These are phyloP conservation scores for Campoletis raptor DNA, from an alignment of 2,888 invertebrate species.

Conservation along the genomic window DNA sequence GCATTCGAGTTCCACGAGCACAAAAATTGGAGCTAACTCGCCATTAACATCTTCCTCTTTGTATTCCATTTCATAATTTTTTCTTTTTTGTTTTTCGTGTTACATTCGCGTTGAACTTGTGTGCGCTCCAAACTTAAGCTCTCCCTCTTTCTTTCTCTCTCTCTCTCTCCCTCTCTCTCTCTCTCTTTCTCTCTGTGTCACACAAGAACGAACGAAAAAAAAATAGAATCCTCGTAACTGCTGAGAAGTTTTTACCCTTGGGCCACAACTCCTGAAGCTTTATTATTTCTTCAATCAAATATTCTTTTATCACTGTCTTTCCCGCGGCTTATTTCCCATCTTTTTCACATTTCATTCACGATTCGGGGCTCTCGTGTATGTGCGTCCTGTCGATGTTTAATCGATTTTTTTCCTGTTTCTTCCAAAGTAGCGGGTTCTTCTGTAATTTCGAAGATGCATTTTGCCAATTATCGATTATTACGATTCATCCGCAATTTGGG, in stretches of 20 bases:
- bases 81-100: conserved; percentile 40
- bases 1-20: conserved; percentile 33
- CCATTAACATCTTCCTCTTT: neutral
- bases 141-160: conserved; percentile 30
- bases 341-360: conserved; percentile 27
- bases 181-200: conserved; percentile 49
- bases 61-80: conserved; percentile 15
- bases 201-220: conserved; percentile 70
- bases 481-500: neutral
- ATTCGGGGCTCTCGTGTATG: conserved; percentile 10
- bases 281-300: conserved; percentile 28
- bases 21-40: conserved; percentile 50
- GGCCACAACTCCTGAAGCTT: neutral
- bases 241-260: conserved; percentile 63
- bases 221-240: conserved; percentile 78
- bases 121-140: conserved; percentile 52
- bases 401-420: conserved; percentile 61
- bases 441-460: conserved; percentile 15
- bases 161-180: conserved; percentile 55
- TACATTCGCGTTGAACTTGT: conserved; percentile 55
- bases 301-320: conserved; percentile 24
- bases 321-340: neutral
- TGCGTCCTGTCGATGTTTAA: conserved; percentile 50
- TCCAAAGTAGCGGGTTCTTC: conserved; percentile 23
- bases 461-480: conserved; percentile 4